These are phyloP conservation scores for Crossaster papposus DNA, from an alignment of 53 echinoderm and acorn worm species.

Conservation along the genomic window DNA sequence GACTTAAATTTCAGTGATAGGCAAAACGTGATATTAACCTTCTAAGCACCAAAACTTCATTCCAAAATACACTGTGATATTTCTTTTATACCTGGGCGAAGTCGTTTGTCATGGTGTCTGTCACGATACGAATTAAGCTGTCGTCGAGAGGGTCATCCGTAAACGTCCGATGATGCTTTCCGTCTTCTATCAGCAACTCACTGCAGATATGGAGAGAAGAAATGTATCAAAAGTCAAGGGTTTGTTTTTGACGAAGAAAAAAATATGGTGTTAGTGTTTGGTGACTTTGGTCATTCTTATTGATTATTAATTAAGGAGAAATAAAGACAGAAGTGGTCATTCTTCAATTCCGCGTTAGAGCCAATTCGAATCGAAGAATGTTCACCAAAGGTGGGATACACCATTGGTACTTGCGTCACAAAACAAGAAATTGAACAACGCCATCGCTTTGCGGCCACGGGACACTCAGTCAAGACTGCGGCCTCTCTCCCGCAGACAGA, in stretches of 20 bases:
- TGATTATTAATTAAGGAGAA: too few species aligned
- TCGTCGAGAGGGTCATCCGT: slow-evolving; percentile 67
- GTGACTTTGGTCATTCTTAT: too few species aligned
- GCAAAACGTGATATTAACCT: not conserved
- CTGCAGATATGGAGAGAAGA: slow-evolving; percentile 13
- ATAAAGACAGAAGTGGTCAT: too few species aligned
- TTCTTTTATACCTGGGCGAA: slow-evolving; percentile 39
- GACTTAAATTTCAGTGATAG: not conserved
- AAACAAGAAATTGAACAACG: too few species aligned
- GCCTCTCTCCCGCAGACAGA: not conserved
- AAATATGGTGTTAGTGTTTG: too few species aligned
- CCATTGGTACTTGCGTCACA: too few species aligned
- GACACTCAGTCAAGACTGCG: not conserved
- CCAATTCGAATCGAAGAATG: too few species aligned
- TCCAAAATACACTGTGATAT: not conserved
- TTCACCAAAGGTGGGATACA: too few species aligned
- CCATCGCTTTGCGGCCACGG: not conserved
- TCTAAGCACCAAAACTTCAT: too few species aligned
- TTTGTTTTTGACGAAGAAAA: not conserved
- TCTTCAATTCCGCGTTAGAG: too few species aligned
- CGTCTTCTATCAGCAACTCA: slow-evolving; percentile 57
- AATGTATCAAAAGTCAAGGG: not conserved
- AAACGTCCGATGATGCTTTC: slow-evolving; percentile 60
- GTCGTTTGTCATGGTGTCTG: slow-evolving; percentile 76
- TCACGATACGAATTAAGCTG: slow-evolving; percentile 71